Base-by-base conservation (phyloP, 2,797 vertebrate genomes). In the Columba guinea region DNA sequence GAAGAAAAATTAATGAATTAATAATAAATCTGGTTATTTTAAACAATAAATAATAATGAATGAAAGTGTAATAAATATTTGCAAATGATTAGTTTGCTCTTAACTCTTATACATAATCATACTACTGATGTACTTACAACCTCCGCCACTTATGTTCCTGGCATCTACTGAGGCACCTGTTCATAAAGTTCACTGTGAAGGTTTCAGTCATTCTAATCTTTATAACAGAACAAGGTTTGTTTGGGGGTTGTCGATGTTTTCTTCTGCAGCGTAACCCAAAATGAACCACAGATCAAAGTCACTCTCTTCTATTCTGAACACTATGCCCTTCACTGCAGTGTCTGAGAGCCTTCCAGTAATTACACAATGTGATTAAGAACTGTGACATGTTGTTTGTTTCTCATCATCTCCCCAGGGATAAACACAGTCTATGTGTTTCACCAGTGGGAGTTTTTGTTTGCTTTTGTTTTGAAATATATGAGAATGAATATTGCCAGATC, bases 251-350 rank as follows among this genome's bases (percentile, higher is more conserved):
- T 44, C 48, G 30, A 23, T 34, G 58, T 24, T 44, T 34, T 51
- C 59, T 28, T 14, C 18, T n/a, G 7, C 22, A 14, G 48, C 59
- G 30, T 84, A 95, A 95, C 90, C 88, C 74, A 82, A 90, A 87
- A 69, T 76, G 76, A 96, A 94, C 87, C 56, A 37, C 87, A 91
- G 69, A 94, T 90, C 85, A 95, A 95, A 96, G 91, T 39, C 30
- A 19, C 39, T 53, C 41, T 56, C 6, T 49, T 60, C 60, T 64
- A 4, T 64, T 56, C 64, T 53, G n/a, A 77, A 73, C 23, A 9
- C 73, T 68, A 15, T 58, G 53, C 78, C 64, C 64, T 68, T 27
- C 17, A 2, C 79, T 85, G 52, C 65, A 73, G 55, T 5, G 8
- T 32, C 70, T 84, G 63, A 79, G 89, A 84, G 70, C 44, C 89